These are phyloP conservation scores for Cichladusa arquata DNA, from an alignment of 2,113 vertebrate genomes.

Conservation along the genomic window DNA sequence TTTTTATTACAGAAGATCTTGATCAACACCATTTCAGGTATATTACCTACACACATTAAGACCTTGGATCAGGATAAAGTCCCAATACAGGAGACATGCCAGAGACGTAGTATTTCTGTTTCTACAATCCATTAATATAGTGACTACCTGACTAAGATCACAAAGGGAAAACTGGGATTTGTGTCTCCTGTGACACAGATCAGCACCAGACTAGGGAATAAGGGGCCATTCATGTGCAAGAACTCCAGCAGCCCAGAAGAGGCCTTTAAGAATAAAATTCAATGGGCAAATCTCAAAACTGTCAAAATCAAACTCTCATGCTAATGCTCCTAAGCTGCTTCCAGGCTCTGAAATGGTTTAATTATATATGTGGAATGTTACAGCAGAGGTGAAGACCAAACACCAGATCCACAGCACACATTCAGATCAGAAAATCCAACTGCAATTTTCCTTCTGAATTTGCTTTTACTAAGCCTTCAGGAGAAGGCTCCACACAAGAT, in stretches of 20 bases:
- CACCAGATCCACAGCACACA: background rate
- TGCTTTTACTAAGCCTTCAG: background rate
- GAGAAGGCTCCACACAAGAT: background rate
- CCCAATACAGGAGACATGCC: background rate
- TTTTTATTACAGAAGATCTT: background rate
- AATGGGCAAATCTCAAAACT: background rate
- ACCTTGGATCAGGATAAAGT: background rate
- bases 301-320: background rate
- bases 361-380: background rate
- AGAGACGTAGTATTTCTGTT: background rate
- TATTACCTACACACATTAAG: background rate
- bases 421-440: background rate
- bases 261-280: background rate
- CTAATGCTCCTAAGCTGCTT: background rate
- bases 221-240: accelerated
- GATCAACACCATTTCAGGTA: background rate
- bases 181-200: background rate
- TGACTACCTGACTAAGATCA: background rate
- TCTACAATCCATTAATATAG: background rate
- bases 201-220: background rate
- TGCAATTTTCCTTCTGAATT: background rate
- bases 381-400: background rate
- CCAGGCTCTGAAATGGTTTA: background rate
- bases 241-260: background rate
- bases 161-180: background rate